Base-by-base conservation (phyloP, 1,140 invertebrate genomes). In the Onthophagus taurus region DNA sequence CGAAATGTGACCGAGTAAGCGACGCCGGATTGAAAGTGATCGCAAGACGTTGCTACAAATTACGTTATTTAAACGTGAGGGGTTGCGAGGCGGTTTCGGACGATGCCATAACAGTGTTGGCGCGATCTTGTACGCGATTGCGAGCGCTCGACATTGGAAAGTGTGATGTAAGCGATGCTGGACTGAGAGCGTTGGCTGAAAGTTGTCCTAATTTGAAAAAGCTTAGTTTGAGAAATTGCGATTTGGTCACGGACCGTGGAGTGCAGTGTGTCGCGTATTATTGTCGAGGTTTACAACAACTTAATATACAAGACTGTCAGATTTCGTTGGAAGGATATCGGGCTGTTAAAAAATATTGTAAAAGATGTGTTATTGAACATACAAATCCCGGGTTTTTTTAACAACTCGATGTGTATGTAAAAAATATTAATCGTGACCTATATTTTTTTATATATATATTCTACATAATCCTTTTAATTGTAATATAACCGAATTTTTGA, bases 21-120 rank as follows among this genome's bases (percentile, higher is more conserved):
- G 88, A 91, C 63, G 85, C 85, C 2, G 87, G 88, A 1, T 69
- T 91, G 0, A 78, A 87, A 50, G 84, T 90, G n/a, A 79, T 95
- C 12, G 88, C 88, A 0, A 73, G 85, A 43, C 77, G 87, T 31
- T 94, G 90, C 59, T 88, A 89, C 59, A 91, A 90, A 61, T 64
- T 95, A 29, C 72, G 90, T 4, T 95, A 94, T 64, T 70, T 95
- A 20, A 94, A 94, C 64, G 83, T 86, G 1, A 72, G 91, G 24
- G 90, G 90, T 4, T 94, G 89, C 60, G 89, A 93, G 52, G 89
- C 88, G 1, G 78, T 95, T 1, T 90, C 88, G 19, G 90, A 96
- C 59, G 86, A 87, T 57, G 85, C 85, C 1, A 80, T 91, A 44
- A 81, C 85, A 31, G 81, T 85, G 1, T 64, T 94, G 24, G 87